Conservation (phyloP, 2,113 vertebrate species). For the Thunnus thynnus region DNA sequence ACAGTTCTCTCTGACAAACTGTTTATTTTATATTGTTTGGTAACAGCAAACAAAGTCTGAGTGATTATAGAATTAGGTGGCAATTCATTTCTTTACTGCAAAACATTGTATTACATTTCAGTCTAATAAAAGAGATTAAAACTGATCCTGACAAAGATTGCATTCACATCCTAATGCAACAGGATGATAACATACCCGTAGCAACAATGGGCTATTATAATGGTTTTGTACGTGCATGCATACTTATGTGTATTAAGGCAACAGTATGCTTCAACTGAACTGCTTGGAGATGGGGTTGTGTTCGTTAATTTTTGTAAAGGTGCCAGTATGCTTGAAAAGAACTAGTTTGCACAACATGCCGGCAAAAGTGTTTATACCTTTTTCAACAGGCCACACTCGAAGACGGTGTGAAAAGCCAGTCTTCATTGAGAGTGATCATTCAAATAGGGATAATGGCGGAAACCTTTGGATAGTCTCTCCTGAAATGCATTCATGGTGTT, state of each 20-base stretch:
- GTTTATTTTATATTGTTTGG: slow-evolving; percentile 74
- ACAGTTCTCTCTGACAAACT: slow-evolving; percentile 64
- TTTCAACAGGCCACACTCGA: too few relatives aligned
- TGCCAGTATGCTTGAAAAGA: too few relatives aligned
- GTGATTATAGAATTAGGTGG: slow-evolving; percentile 57
- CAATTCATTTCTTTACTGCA: slow-evolving; percentile 56
- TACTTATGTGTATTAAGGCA: neutral
- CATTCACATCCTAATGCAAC: slow-evolving; percentile 15
- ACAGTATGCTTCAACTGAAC: neutral
- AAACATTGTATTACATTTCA: slow-evolving; percentile 47
- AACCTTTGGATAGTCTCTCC: too few relatives aligned
- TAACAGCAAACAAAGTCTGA: slow-evolving; percentile 69
- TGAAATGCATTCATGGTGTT: too few relatives aligned
- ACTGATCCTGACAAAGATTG: slow-evolving; percentile 9
- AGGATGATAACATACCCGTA: neutral
- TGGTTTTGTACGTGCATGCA: neutral
- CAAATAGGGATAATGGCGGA: too few relatives aligned
- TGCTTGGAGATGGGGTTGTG: too few relatives aligned
- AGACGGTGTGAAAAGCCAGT: too few relatives aligned
- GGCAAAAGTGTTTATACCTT: too few relatives aligned
- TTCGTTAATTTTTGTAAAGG: too few relatives aligned
- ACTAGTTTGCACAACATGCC: too few relatives aligned
- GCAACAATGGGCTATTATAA: neutral
- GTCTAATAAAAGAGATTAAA: slow-evolving; percentile 25
- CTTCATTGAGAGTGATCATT: too few relatives aligned